Evolutionary conservation across 2,113 vertebrate genomes (phyloP).

Genomic region (Pelusios castaneus): DNA sequence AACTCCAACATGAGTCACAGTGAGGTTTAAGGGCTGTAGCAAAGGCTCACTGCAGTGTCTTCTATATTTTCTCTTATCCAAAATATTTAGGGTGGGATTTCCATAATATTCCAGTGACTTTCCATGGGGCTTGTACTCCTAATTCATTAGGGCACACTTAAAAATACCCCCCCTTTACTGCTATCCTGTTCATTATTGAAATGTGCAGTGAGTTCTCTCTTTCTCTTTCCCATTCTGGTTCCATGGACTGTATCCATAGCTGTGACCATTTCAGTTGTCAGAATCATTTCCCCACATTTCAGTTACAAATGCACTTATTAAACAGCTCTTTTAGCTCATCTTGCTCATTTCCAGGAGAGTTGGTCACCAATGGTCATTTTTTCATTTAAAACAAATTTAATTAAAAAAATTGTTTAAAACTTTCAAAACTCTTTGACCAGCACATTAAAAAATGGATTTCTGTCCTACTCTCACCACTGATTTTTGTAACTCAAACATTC

Average conservation of each 20-base stretch:
- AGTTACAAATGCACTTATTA: too few species aligned
- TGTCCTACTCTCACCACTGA: too few species aligned
- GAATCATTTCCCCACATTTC: neutral
- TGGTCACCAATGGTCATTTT: neutral
- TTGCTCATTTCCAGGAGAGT: neutral
- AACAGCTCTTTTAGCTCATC: neutral
- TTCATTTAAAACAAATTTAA: neutral
- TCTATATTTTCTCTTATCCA: too few species aligned
- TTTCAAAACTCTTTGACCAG: neutral
- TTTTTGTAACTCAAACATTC: neutral
- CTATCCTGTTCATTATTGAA: neutral
- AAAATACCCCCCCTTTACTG: neutral
- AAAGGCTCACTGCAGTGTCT: too few species aligned
- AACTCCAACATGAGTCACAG: too few species aligned
- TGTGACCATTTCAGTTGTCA: too few species aligned
- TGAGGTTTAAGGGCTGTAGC: too few species aligned
- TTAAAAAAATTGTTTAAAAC: neutral
- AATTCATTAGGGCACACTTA: neutral
- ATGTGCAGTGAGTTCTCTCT: neutral
- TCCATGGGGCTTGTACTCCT: neutral
- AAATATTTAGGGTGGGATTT: too few species aligned
- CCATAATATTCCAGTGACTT: too few species aligned
- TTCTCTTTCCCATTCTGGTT: neutral
- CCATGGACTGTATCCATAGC: neutral
- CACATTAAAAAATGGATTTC: neutral